Evolutionary conservation across 2,888 invertebrate species (phyloP).

Genomic region (Ypsolopha sequella): DNA sequence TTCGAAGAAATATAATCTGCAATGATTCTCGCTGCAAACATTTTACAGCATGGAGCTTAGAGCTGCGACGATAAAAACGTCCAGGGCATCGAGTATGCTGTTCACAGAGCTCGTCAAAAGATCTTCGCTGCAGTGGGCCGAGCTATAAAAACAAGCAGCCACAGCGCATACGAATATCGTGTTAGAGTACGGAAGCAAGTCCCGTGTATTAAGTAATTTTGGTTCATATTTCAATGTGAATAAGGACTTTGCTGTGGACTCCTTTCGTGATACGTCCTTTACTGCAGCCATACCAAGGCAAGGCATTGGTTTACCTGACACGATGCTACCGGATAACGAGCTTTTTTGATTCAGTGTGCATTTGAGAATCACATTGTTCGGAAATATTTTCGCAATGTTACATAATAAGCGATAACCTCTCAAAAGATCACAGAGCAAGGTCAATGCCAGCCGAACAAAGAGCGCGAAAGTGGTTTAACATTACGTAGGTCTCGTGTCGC

Average conservation of each 20-base stretch:
- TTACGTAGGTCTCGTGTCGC: conserved; percentile 32
- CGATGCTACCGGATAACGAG: background rate
- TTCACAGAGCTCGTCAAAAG: conserved; percentile 40
- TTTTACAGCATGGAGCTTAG: background rate
- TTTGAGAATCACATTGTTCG: background rate
- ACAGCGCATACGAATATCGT: conserved; percentile 42
- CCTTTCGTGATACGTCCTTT: too few relatives aligned
- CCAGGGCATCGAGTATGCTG: conserved; percentile 40
- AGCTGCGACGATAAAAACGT: conserved; percentile 39
- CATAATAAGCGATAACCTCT: background rate
- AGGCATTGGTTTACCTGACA: conserved; percentile 18
- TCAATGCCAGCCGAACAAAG: conserved; percentile 64
- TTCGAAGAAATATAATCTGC: background rate
- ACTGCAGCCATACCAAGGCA: conserved; percentile 28
- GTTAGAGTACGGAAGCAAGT: conserved; percentile 10
- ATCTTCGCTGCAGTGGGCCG: conserved; percentile 16
- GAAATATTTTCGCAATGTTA: background rate
- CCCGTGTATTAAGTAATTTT: too few relatives aligned
- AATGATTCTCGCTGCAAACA: background rate
- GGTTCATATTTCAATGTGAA: too few relatives aligned
- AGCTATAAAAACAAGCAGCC: conserved; percentile 45
- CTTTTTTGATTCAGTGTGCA: background rate
- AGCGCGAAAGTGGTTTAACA: conserved; percentile 62
- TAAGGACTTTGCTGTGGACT: too few relatives aligned
- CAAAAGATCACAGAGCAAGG: conserved; percentile 25